Conservation (phyloP, 2,888 invertebrate genomes). For the Hirtodrosophila duncani region DNA sequence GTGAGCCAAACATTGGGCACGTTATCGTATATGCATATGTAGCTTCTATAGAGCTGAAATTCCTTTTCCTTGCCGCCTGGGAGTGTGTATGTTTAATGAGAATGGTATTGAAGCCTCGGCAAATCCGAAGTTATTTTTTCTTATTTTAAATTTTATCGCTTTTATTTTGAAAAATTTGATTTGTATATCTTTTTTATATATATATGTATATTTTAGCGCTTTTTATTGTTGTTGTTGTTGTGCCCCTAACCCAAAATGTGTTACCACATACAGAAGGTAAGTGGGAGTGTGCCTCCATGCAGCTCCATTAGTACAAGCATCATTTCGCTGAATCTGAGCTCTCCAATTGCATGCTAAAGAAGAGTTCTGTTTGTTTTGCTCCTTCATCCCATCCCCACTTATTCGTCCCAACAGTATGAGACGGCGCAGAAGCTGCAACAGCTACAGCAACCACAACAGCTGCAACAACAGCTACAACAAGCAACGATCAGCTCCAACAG, state of each 20-base stretch:
- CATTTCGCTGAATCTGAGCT: background rate
- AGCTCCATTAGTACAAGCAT: too few relatives aligned
- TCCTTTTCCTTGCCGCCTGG: too few relatives aligned
- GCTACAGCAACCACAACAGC: conserved; percentile 11
- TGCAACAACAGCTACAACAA: conserved; percentile 4
- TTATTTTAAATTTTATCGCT: conserved; percentile 21
- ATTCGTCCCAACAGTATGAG: too few relatives aligned
- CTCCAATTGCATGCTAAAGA: conserved; percentile 32
- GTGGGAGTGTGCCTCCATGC: conserved; percentile 9
- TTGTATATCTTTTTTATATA: conserved; percentile 16
- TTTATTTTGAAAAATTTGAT: conserved; percentile 14
- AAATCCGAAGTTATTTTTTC: conserved; percentile 5
- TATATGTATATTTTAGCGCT: conserved; percentile 41
- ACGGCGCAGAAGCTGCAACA: too few relatives aligned
- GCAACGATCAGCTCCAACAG: conserved; percentile 26
- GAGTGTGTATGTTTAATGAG: conserved; percentile 23
- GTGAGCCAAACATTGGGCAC: too few relatives aligned
- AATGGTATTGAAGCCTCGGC: conserved; percentile 23
- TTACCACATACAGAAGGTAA: too few relatives aligned
- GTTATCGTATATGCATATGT: too few relatives aligned
- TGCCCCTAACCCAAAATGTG: conserved; percentile 42
- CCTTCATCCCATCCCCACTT: too few relatives aligned
- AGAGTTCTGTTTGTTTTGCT: too few relatives aligned
- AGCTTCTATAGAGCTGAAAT: too few relatives aligned
- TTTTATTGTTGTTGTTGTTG: conserved; percentile 59